These are phyloP conservation scores for Cacoxenus indagator DNA, from an alignment of 2,888 invertebrate species.

Conservation along the genomic window DNA sequence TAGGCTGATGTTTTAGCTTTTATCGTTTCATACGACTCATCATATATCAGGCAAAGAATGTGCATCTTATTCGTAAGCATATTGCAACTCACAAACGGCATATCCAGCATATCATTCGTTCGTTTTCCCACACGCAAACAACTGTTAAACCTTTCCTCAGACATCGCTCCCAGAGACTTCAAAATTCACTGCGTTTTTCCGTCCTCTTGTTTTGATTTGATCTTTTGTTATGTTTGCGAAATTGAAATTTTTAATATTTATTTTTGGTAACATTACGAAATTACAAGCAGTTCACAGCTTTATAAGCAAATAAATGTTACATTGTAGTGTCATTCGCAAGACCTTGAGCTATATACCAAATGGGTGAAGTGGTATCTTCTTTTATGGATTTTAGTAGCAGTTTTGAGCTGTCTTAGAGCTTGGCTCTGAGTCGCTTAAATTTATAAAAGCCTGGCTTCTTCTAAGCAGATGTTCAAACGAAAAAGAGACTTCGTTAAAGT, in stretches of 20 bases:
- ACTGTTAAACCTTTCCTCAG: too few species aligned
- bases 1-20: too few species aligned
- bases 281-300: not conserved
- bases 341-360: conserved; percentile 53
- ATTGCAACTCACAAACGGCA: too few species aligned
- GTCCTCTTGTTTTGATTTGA: conserved; percentile 26
- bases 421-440: not conserved
- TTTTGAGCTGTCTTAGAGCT: not conserved
- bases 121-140: too few species aligned
- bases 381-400: not conserved
- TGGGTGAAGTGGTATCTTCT: conserved; percentile 25
- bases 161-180: too few species aligned
- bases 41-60: too few species aligned
- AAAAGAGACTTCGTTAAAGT: not conserved
- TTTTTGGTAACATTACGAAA: not conserved
- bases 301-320: not conserved
- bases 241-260: conserved; percentile 2
- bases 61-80: too few species aligned
- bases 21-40: too few species aligned
- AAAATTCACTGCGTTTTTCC: too few species aligned
- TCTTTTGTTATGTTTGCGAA: conserved; percentile 41
- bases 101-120: too few species aligned
- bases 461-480: not conserved
- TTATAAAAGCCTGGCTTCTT: not conserved
- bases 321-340: not conserved